Base-by-base conservation (phyloP, 2,113 vertebrate species). In the Hipposideros armiger region DNA sequence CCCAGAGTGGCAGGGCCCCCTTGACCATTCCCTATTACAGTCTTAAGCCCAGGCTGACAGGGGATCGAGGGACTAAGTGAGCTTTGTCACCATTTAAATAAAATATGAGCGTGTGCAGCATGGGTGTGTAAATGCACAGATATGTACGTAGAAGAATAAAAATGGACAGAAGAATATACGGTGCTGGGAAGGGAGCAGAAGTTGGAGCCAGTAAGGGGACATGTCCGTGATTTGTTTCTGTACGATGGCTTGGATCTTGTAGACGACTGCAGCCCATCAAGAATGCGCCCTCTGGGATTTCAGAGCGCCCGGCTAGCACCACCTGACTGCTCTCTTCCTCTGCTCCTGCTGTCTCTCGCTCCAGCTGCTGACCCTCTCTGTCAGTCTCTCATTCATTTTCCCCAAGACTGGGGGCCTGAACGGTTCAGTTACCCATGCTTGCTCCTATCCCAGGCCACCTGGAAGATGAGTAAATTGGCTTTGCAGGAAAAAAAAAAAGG, bases 41-140 rank as follows among this genome's bases (percentile, higher is more conserved):
- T 36, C 47, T 76, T 11, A 26, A 73, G 42, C 11, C 15, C 1
- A 42, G 30, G 22, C 56, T 64, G 47, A 67, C 28, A 22, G 15
- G 54, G 26, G 58, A 19, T 66, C 8, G 3, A 15, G 30, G 47
- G 5, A 1, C 45, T 13, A 22, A 72, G 81, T 17, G 73, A 74
- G 3, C 30, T 56, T 87, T 40, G 32, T 32, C 40, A 22, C 45
- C 16, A 11, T 22, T 28, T 16, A 64, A 24, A 36, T 22, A 64
- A 62, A 54, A n/a, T 22, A 17, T 5, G 20, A 14, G 28, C 10
- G 2, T 24, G 7, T 45, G 42, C 0, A 4, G 28, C 15, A 13
- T 42, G 42, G 15, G n/a, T 28, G 20, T 64, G 20, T 17, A n/a
- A 42, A 47, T 45, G 40, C 64, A 4, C 11, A 80, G 72, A 54